These are phyloP conservation scores for Ridgeia piscesae DNA, from an alignment of 1,140 invertebrate species.

Conservation along the genomic window DNA sequence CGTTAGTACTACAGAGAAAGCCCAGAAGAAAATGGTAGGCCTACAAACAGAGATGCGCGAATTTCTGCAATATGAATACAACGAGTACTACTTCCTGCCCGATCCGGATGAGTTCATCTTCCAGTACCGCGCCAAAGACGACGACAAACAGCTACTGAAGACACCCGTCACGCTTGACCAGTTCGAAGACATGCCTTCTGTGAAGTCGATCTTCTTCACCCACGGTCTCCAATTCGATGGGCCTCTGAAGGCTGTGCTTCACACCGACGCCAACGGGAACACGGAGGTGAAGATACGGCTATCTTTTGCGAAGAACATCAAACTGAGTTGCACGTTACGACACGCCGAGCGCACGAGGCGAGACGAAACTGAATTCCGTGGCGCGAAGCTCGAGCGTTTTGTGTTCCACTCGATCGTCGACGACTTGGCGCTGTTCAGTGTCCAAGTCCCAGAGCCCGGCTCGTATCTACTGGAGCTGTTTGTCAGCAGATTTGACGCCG, in stretches of 20 bases:
- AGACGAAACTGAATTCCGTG: constrained; percentile 79
- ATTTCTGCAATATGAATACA: constrained; percentile 89
- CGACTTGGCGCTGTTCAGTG: constrained; percentile 62
- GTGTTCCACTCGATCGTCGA: constrained; percentile 81
- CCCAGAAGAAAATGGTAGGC: constrained; percentile 32
- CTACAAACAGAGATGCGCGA: constrained; percentile 45
- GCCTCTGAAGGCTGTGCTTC: constrained; percentile 82
- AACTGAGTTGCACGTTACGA: constrained; percentile 56
- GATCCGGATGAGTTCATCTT: constrained; percentile 98
- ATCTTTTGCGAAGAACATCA: constrained; percentile 51
- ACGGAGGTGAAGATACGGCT: constrained; percentile 52
- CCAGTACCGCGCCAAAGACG: constrained; percentile 95
- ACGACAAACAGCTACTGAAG: constrained; percentile 95
- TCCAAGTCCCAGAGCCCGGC: constrained; percentile 90
- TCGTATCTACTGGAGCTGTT: constrained; percentile 96
- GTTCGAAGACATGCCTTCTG: constrained; percentile 97
- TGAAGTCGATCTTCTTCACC: constrained; percentile 96
- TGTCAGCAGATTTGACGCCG: constrained; percentile 76
- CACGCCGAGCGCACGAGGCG: constrained; percentile 62
- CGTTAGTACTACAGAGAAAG: constrained; percentile 56
- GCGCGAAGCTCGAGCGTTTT: constrained; percentile 91
- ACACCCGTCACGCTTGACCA: constrained; percentile 88
- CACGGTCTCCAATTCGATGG: constrained; percentile 87
- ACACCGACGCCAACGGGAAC: constrained; percentile 74
- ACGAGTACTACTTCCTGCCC: constrained; percentile 98